These are phyloP conservation scores for Drosophila rufa DNA, from an alignment of 1,140 invertebrate genomes.

Conservation along the genomic window DNA sequence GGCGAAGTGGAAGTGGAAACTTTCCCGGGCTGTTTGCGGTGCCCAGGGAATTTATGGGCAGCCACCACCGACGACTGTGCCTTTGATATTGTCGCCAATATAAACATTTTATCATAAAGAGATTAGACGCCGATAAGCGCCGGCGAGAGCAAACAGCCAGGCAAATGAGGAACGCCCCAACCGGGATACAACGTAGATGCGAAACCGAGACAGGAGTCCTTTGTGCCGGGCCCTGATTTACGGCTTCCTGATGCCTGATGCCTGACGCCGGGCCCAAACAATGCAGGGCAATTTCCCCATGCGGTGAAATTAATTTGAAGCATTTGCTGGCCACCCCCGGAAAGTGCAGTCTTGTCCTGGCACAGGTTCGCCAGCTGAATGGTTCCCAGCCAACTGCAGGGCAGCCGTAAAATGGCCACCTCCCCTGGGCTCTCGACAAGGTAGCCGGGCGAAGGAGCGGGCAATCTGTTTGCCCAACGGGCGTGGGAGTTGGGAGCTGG, in stretches of 20 bases:
- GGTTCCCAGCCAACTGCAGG: slow-evolving; percentile 64
- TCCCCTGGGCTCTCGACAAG: slow-evolving; percentile 52
- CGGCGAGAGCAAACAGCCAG: slow-evolving; percentile 35
- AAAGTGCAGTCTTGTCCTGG: slow-evolving; percentile 34
- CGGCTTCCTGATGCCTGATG: slow-evolving; percentile 62
- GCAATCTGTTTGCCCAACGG: slow-evolving; percentile 71
- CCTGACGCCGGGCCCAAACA: slow-evolving; percentile 56
- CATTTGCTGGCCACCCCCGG: slow-evolving; percentile 54
- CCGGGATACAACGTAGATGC: neutral
- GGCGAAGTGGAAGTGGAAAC: slow-evolving; percentile 66
- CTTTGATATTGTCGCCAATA: slow-evolving; percentile 76
- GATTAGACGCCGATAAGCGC: slow-evolving; percentile 80
- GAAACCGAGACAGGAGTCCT: slow-evolving; percentile 8
- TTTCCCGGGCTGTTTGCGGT: slow-evolving; percentile 55
- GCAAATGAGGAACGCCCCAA: slow-evolving; percentile 29
- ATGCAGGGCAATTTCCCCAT: slow-evolving; percentile 69
- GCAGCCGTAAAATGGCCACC: slow-evolving; percentile 77
- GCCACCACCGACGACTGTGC: slow-evolving; percentile 29
- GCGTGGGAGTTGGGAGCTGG: slow-evolving; percentile 31
- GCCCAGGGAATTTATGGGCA: slow-evolving; percentile 75
- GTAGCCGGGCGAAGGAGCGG: slow-evolving; percentile 25
- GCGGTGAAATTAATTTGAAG: slow-evolving; percentile 80
- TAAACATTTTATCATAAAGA: slow-evolving; percentile 84
- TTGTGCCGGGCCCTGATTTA: slow-evolving; percentile 67
- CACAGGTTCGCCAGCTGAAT: slow-evolving; percentile 55